These are phyloP conservation scores for Hermatobates lingyangjiaoensis DNA, from an alignment of 1,140 invertebrate genomes.

Conservation along the genomic window DNA sequence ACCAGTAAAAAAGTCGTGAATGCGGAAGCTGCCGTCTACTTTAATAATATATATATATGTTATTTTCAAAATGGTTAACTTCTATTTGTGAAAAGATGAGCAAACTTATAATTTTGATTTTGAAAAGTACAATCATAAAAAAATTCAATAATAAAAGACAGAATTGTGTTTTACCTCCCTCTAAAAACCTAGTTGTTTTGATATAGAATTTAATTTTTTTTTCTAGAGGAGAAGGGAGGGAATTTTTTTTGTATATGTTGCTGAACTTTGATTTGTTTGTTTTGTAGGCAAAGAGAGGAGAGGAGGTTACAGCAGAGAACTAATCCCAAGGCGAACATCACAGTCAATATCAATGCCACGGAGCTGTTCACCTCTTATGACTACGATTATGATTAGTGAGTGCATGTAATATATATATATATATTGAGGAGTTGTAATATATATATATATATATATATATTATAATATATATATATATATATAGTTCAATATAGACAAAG, in stretches of 20 bases:
- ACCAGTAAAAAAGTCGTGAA: too few species aligned
- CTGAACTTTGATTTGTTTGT: not conserved
- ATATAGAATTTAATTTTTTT: not conserved
- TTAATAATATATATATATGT: too few species aligned
- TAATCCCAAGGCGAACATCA: slow-evolving; percentile 74
- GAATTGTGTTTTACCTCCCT: not conserved
- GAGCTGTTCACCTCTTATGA: slow-evolving; percentile 73
- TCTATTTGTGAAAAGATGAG: too few species aligned
- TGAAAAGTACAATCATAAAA: not conserved
- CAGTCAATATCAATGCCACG: slow-evolving; percentile 77
- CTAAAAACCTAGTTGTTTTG: not conserved
- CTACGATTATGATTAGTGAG: slow-evolving; percentile 50
- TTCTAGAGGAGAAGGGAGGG: not conserved
- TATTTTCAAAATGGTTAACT: too few species aligned
- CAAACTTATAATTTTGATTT: not conserved
- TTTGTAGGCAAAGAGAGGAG: slow-evolving; percentile 51
- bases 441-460: too few species aligned
- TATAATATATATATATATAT: too few species aligned
- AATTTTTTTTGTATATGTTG: not conserved
- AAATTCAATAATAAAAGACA: not conserved
- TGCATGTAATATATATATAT: too few species aligned
- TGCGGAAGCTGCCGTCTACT: too few species aligned
- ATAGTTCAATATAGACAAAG: too few species aligned
- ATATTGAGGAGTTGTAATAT: too few species aligned
- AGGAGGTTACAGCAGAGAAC: slow-evolving; percentile 64